Conservation (phyloP, 2,888 invertebrate species). For the Amphimallon solstitiale region DNA sequence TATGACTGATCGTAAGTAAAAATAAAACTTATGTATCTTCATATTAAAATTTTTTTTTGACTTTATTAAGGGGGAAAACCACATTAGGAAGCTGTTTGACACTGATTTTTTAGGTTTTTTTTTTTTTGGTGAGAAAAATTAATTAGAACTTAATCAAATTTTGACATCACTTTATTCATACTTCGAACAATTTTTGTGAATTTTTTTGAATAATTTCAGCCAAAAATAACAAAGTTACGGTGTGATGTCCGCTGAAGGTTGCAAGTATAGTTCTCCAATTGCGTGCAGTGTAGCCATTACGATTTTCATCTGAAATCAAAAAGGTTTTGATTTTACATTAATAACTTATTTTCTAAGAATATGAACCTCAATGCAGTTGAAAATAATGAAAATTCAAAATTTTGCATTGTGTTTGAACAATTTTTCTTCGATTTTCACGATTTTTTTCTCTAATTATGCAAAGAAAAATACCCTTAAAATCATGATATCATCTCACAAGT, state of each 20-base stretch:
- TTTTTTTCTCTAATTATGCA: background rate
- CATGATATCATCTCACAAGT: background rate
- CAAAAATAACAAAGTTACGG: background rate
- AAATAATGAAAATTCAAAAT: conserved; percentile 6
- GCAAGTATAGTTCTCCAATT: background rate
- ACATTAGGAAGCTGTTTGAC: background rate
- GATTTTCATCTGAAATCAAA: background rate
- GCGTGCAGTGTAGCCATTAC: background rate
- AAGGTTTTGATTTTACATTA: conserved; percentile 3
- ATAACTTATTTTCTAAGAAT: conserved; percentile 6
- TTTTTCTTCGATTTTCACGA: background rate
- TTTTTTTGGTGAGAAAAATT: background rate
- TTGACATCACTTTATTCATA: background rate
- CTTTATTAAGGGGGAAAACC: background rate
- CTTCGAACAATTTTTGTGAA: background rate
- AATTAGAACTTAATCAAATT: background rate
- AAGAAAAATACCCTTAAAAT: background rate
- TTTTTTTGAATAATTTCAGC: background rate
- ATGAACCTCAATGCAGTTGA: background rate
- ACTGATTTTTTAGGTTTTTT: too few relatives aligned
- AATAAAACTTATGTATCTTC: too few relatives aligned
- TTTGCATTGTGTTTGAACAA: background rate
- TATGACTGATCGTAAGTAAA: too few relatives aligned
- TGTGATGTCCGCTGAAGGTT: background rate
- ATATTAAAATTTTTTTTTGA: too few relatives aligned